Evolutionary conservation across 2,113 vertebrate genomes (phyloP).

Genomic region (Romanogobio albipinnatus): DNA sequence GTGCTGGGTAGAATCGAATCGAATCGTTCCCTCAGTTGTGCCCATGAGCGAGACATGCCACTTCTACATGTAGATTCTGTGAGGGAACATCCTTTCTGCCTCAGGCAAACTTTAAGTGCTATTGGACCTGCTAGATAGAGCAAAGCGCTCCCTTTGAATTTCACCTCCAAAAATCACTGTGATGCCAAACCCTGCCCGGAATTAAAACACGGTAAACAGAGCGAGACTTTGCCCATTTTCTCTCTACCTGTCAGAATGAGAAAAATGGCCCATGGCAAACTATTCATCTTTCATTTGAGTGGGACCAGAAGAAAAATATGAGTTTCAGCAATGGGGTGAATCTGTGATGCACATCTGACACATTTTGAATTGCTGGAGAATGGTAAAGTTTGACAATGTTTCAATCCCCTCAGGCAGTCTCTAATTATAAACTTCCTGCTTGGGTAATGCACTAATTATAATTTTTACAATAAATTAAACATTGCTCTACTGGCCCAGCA

Average conservation of each 20-base stretch:
- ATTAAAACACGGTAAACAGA: constrained; percentile 45
- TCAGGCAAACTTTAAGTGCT: constrained; percentile 24
- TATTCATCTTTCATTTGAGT: constrained; percentile 6
- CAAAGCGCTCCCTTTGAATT: constrained; percentile 14
- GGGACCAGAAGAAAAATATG: constrained; percentile 61
- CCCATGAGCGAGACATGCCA: constrained; percentile 23
- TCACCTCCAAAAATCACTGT: constrained; percentile 37
- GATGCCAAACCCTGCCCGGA: constrained; percentile 30
- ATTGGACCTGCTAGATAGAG: constrained; percentile 28
- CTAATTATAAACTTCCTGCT: constrained; percentile 83
- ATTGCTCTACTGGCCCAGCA: constrained; percentile 59
- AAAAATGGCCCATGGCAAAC: constrained; percentile 38
- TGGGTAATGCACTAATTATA: constrained; percentile 83
- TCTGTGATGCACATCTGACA: constrained; percentile 75
- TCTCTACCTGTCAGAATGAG: constrained; percentile 39
- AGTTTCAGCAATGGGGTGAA: constrained; percentile 67
- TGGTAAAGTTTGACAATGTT: constrained; percentile 64
- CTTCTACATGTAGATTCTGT: constrained; percentile 33
- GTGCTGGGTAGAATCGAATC: not conserved
- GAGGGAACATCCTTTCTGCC: constrained; percentile 24
- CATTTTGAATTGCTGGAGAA: constrained; percentile 76
- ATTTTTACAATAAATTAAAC: constrained; percentile 85
- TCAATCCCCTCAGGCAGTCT: constrained; percentile 71
- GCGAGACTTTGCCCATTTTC: constrained; percentile 26
- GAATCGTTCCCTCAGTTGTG: not conserved